Evolutionary conservation across 2,797 vertebrate species (phyloP).

Genomic region (Bradypodion ventrale): DNA sequence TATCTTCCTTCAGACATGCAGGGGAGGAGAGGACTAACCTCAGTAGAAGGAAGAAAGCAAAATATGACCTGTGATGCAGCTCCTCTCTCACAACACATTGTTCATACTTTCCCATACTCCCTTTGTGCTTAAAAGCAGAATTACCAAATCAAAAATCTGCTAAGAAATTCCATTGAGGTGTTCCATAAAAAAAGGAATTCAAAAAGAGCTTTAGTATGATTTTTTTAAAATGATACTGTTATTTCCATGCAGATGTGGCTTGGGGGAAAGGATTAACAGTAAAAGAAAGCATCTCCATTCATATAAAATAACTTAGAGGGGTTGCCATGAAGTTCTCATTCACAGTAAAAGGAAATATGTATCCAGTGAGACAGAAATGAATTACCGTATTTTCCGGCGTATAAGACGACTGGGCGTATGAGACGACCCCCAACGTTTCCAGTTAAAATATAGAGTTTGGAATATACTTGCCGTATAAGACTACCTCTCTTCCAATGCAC

Average conservation of each 20-base stretch:
- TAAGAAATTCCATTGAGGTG: conserved; percentile 2
- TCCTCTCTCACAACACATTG: not conserved
- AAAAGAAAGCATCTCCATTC: not conserved
- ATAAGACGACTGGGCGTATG: too few relatives aligned
- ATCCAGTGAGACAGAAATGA: not conserved
- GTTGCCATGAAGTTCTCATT: not conserved
- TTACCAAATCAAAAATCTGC: not conserved
- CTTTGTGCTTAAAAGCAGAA: conserved; percentile 6
- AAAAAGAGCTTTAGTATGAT: not conserved
- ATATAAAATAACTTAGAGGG: not conserved
- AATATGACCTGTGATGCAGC: not conserved
- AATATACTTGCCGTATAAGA: too few relatives aligned
- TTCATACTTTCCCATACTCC: not conserved
- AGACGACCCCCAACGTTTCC: too few relatives aligned
- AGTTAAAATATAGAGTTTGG: too few relatives aligned
- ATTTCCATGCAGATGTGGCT: not conserved
- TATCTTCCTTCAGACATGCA: not conserved
- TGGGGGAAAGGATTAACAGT: not conserved
- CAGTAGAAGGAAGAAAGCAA: not conserved
- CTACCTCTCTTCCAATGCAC: too few relatives aligned
- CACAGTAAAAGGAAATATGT: not conserved
- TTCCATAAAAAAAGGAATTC: not conserved
- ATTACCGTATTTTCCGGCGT: too few relatives aligned
- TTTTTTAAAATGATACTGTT: not conserved
- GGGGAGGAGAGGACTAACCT: not conserved